Conservation (phyloP, 2,797 vertebrate genomes). For the Neostethus bicornis region DNA sequence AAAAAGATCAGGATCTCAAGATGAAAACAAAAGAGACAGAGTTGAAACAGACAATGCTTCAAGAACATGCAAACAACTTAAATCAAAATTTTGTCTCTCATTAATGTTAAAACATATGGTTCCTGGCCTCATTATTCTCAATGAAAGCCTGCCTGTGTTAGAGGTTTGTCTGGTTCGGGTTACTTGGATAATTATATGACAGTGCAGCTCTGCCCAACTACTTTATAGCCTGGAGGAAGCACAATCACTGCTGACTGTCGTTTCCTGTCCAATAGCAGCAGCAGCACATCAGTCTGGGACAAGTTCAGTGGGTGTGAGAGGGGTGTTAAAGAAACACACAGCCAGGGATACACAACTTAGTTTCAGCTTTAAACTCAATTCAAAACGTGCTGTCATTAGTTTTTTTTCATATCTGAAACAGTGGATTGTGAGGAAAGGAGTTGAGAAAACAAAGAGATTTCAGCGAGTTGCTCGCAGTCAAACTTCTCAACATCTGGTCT, state of each 20-base stretch:
- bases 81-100: constrained; percentile 25
- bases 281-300: constrained; percentile 52
- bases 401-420: constrained; percentile 21
- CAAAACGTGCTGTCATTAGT: constrained; percentile 2
- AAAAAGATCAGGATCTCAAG: background rate
- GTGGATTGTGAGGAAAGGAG: constrained; percentile 24
- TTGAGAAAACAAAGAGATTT: constrained; percentile 40
- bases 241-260: constrained; percentile 79
- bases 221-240: constrained; percentile 81
- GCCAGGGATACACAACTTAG: constrained; percentile 21
- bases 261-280: constrained; percentile 79
- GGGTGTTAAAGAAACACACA: constrained; percentile 29
- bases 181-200: constrained; percentile 77
- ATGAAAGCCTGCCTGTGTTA: constrained; percentile 56
- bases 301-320: constrained; percentile 55
- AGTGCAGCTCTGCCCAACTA: constrained; percentile 72
- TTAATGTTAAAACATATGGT: constrained; percentile 44
- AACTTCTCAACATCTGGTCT: constrained; percentile 65
- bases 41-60: background rate
- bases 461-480: constrained; percentile 36
- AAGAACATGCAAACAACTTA: background rate
- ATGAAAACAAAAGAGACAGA: background rate
- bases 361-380: constrained; percentile 9
- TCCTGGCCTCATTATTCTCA: constrained; percentile 40
- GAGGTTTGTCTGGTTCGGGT: constrained; percentile 67